Base-by-base conservation (phyloP, 1,140 invertebrate genomes). In the Oncopodura yosiiana region DNA sequence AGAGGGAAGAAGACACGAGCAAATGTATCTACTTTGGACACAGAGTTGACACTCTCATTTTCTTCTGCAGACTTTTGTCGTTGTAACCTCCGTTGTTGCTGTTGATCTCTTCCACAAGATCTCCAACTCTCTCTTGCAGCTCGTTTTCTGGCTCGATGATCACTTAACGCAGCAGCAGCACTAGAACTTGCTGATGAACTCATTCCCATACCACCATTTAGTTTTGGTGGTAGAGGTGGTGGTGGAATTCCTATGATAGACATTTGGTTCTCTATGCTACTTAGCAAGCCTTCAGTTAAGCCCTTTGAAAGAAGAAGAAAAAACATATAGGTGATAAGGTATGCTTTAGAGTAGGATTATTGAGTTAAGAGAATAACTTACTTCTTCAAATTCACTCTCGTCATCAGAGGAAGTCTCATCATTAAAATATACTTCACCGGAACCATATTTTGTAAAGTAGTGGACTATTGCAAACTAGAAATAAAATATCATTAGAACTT, bases 371-470 rank as follows among this genome's bases (percentile, higher is more conserved):
- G 16, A 41, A 9, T 41, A 41, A 6, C 24, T 16, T 6, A 70
- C 69, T 24, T 76, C 75, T 23, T 79, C 77, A 1, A 42, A 21
- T 18, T 80, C 78, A 27, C 75, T 74, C 44, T 73, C 75, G n/a
- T 74, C 76, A 1, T 75, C 75, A 39, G 79, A 77, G 11, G 75
- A 75, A 42, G 75, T 78, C 11, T 79, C 66, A 61, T 83, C 82
- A 48, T 77, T 78, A 64, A 86, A 85, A 68, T 86, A 87, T 64
- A 83, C 82, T 67, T 91, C 87, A 0, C 87, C 87, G 9, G 83
- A 88, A 12, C 87, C 86, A 60, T 87, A 83, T 69, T 91, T 92
- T 3, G 87, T 92, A 69, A 86, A 91, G 66, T 87, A 89, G 67
- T 92, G 87, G 0, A 92, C 87, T 5, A 87, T 77, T 4, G 86